A percentile compares a stretch with the other conserved stretches of the same genome.
Evolutionary conservation across 2,797 vertebrate genomes (phyloP).

Genomic region (Gambusia yucatana): DNA sequence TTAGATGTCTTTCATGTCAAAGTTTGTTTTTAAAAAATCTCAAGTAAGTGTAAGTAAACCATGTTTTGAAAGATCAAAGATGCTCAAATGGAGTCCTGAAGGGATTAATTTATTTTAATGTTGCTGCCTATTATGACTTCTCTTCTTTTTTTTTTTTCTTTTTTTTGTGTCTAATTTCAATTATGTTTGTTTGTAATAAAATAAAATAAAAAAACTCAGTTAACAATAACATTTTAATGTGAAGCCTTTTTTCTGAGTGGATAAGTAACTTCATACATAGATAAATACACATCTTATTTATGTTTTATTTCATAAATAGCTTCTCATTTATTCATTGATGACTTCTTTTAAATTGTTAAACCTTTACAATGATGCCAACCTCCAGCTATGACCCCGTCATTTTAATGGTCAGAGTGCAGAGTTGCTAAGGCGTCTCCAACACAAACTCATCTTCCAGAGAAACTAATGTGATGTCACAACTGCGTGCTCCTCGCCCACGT

Average conservation of each 20-base stretch:
- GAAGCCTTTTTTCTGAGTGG: neutral
- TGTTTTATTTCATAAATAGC: neutral
- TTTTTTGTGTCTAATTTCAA: neutral
- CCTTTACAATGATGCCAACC: neutral
- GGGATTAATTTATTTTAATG: neutral
- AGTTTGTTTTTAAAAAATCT: neutral
- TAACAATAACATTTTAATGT: neutral
- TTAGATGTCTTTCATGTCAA: neutral
- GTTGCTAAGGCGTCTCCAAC: neutral
- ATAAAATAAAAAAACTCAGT: neutral
- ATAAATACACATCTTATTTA: neutral
- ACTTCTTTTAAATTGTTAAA: neutral
- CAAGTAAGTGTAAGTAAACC: neutral
- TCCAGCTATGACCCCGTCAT: neutral
- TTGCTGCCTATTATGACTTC: neutral
- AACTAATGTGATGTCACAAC: neutral
- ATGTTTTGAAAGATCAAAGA: neutral
- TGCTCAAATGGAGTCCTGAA: neutral
- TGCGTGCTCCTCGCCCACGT: neutral
- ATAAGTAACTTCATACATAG: neutral
- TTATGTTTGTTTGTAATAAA: neutral
- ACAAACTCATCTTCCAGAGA: neutral
- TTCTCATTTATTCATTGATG: neutral
- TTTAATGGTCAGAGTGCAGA: neutral
- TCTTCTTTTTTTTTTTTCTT: neutral